Evolutionary conservation across 2,797 vertebrate genomes (phyloP).

Genomic region (Leptatherina wallacei): DNA sequence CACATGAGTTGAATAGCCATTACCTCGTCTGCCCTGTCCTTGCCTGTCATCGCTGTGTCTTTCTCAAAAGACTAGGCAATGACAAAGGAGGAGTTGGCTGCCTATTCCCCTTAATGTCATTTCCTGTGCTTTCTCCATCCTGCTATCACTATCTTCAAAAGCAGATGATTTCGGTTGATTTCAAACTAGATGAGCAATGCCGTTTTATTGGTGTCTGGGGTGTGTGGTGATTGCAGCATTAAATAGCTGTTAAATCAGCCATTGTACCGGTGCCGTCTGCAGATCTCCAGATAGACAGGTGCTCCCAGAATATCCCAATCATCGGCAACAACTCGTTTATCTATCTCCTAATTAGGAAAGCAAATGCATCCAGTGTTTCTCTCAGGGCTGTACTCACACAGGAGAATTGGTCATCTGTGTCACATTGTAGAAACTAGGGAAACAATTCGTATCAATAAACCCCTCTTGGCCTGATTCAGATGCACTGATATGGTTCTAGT

Average conservation of each 20-base stretch:
- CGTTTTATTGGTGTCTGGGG: slow-evolving; percentile 66
- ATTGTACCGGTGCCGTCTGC: slow-evolving; percentile 70
- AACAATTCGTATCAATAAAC: slow-evolving; percentile 60
- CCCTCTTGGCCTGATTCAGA: slow-evolving; percentile 42
- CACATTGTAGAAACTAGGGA: slow-evolving; percentile 21
- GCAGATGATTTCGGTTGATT: slow-evolving; percentile 64
- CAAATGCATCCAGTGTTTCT: slow-evolving; percentile 56
- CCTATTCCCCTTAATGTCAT: slow-evolving; percentile 52
- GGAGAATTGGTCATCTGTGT: slow-evolving; percentile 44
- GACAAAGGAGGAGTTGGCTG: slow-evolving; percentile 40
- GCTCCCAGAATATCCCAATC: slow-evolving; percentile 60
- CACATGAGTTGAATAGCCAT: slow-evolving; percentile 10
- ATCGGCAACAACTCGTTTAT: slow-evolving; percentile 64
- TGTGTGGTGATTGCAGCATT: slow-evolving; percentile 63
- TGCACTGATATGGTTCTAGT: slow-evolving; percentile 44
- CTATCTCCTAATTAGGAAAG: slow-evolving; percentile 74
- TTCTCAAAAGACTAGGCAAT: slow-evolving; percentile 39
- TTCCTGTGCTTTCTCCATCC: slow-evolving; percentile 37
- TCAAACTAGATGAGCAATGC: slow-evolving; percentile 56
- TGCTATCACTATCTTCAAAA: slow-evolving; percentile 48
- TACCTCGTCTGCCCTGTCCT: slow-evolving; percentile 4
- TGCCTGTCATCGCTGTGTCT: slow-evolving; percentile 25
- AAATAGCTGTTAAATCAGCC: slow-evolving; percentile 75
- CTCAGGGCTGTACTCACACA: slow-evolving; percentile 28
- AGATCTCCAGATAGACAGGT: slow-evolving; percentile 73